Base-by-base conservation (phyloP, 2,113 vertebrate genomes). In the Amphilophus citrinellus region DNA sequence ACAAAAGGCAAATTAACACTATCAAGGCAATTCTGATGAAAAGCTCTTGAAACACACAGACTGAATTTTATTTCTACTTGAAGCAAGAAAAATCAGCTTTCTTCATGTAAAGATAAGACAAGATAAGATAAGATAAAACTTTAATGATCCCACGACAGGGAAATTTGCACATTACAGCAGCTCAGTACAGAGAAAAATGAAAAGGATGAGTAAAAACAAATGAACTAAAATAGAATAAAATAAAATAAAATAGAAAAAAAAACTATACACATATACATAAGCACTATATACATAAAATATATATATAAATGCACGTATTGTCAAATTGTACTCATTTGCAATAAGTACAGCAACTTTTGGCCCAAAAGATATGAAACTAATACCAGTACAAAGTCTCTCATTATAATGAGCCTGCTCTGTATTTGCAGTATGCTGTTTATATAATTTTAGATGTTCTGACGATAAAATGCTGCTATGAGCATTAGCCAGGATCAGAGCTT, bases 381-480 rank as follows among this genome's bases (percentile, higher is more conserved):
- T 76, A 76, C 50, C 68, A 50, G 50, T 61, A 44, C 47, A 47
- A 68, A 50, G 53, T 83, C 63, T 84, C 78, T 83, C 73, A 80
- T 88, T 89, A 71, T 59, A 87, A 24, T 57, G 75, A 63, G 84
- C 76, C 86, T 65, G 37, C 84, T 81, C 22, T 87, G 91, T 85
- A 63, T 89, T 92, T 87, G 80, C 80, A 91, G 82, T 91, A 44
- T 5, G 5, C 56, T 76, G 58, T 68, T 87, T 11, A 17, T 82
- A 65, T 91, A 73, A 73, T 90, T 88, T 89, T 82, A 83, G 84
- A 92, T 91, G 82, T 90, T 77, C 56, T 85, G 71, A 81, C 91
- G 88, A 93, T 93, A 89, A 89, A 90, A 84, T 53, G 61, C 88
- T 84, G 83, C 84, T 53, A 22, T 88, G 78, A 87, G 92, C 79